Conservation (phyloP, 2,888 invertebrate species). For the Tubiluchus corallicola region DNA sequence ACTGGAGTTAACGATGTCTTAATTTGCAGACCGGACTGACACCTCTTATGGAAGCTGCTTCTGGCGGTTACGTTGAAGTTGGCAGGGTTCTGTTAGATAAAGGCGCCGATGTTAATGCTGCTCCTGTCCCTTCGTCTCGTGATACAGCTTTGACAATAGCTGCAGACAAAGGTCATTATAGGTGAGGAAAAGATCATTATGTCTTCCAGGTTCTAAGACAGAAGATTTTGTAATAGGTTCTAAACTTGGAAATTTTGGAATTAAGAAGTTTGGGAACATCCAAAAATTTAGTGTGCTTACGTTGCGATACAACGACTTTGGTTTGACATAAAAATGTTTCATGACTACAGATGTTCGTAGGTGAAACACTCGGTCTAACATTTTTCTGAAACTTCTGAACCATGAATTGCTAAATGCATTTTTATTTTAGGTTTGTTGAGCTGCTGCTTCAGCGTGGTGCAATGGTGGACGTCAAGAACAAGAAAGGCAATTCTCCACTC, state of each 20-base stretch:
- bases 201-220: too few relatives aligned
- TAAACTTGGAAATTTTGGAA: too few relatives aligned
- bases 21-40: slow-evolving; percentile 67
- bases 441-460: slow-evolving; percentile 42
- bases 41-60: slow-evolving; percentile 97
- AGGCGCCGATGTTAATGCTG: slow-evolving; percentile 95
- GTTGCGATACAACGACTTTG: too few relatives aligned
- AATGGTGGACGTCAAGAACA: slow-evolving; percentile 91
- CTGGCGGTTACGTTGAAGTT: slow-evolving; percentile 96
- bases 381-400: too few relatives aligned
- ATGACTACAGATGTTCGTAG: too few relatives aligned
- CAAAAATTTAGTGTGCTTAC: too few relatives aligned
- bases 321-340: too few relatives aligned
- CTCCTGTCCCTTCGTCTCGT: slow-evolving; percentile 88
- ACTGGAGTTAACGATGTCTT: slow-evolving; percentile 5
- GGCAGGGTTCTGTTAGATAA: slow-evolving; percentile 85
- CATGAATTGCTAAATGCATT: too few relatives aligned
- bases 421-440: slow-evolving; percentile 48
- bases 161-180: slow-evolving; percentile 98
- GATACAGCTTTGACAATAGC: slow-evolving; percentile 98
- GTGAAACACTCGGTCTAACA: too few relatives aligned
- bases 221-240: too few relatives aligned
- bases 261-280: too few relatives aligned
- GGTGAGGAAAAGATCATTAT: too few relatives aligned
- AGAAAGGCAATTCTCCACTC: slow-evolving; percentile 93